These are phyloP conservation scores for Drosophila sp. DNA, from an alignment of 1,140 invertebrate species.

Conservation along the genomic window DNA sequence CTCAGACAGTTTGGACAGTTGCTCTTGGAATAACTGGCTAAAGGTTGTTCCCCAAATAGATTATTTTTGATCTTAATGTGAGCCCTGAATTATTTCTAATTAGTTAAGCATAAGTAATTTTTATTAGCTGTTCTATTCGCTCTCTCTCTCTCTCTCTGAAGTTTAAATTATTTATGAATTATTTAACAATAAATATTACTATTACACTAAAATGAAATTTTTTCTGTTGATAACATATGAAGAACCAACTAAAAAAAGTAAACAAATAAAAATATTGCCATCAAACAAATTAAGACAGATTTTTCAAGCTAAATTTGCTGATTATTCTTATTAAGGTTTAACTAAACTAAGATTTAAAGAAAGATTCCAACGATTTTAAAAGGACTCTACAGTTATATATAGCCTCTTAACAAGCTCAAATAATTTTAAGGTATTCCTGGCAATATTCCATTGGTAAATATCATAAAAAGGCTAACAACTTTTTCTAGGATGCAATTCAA, in stretches of 20 bases:
- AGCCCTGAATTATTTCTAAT: not conserved
- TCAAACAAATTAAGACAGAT: no score
- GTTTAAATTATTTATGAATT: no score
- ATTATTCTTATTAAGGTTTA: no score
- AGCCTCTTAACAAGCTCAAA: conserved; percentile 15
- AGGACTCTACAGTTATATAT: not conserved
- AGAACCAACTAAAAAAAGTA: no score
- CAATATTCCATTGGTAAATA: conserved; percentile 27
- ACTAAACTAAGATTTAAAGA: no score
- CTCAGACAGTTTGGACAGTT: not conserved
- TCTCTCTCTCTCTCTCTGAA: no score
- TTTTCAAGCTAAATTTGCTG: no score
- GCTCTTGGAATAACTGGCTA: not conserved
- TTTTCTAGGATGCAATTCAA: conserved; percentile 44
- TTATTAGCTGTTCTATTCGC: no score
- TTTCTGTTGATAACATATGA: no score
- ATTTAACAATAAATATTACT: no score
- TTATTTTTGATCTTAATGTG: not conserved
- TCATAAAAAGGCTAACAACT: conserved; percentile 13
- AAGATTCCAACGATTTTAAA: not conserved
- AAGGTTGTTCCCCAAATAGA: not conserved
- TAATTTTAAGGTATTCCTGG: not conserved
- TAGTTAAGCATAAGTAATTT: not conserved
- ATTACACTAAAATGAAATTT: no score
- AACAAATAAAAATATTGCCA: no score